Percentiles rank a stretch among this genome's conserved stretches.
Conservation (phyloP, 2,797 vertebrate genomes). For the Lateolabrax maculatus region DNA sequence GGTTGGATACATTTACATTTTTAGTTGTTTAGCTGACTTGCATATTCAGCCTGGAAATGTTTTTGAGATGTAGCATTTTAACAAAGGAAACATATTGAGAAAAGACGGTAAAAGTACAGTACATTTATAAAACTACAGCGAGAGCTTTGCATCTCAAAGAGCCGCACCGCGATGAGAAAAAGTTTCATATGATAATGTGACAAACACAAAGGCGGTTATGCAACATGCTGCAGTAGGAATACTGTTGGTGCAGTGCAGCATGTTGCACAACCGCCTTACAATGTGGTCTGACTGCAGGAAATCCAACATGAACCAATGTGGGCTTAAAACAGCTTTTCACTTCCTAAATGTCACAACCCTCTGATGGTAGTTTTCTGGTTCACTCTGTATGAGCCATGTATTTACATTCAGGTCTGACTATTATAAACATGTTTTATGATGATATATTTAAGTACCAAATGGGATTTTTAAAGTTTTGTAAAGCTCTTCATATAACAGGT, state of each 20-base stretch:
- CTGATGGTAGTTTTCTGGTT: not conserved
- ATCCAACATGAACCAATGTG: not conserved
- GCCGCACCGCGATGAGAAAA: not conserved
- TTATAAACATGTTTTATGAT: not conserved
- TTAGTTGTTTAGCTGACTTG: too few species aligned
- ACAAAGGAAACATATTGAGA: not conserved
- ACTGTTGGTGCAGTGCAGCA: not conserved
- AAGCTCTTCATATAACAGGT: not conserved
- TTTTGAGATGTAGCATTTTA: conserved; percentile 10
- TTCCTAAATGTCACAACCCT: not conserved
- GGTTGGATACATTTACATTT: too few species aligned
- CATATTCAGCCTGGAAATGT: not conserved
- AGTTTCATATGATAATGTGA: not conserved
- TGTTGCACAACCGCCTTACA: too few species aligned
- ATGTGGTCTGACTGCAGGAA: not conserved
- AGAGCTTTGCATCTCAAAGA: not conserved
- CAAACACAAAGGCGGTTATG: too few species aligned
- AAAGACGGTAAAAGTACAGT: not conserved
- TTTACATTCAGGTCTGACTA: not conserved
- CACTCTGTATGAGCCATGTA: too few species aligned
- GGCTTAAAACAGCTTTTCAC: not conserved
- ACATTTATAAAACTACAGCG: not conserved
- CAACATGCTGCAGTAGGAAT: too few species aligned
- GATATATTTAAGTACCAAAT: not conserved
- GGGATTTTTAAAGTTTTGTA: not conserved